Evolutionary conservation across 2,888 invertebrate species (phyloP).

Genomic region (Lapara coniferarum): DNA sequence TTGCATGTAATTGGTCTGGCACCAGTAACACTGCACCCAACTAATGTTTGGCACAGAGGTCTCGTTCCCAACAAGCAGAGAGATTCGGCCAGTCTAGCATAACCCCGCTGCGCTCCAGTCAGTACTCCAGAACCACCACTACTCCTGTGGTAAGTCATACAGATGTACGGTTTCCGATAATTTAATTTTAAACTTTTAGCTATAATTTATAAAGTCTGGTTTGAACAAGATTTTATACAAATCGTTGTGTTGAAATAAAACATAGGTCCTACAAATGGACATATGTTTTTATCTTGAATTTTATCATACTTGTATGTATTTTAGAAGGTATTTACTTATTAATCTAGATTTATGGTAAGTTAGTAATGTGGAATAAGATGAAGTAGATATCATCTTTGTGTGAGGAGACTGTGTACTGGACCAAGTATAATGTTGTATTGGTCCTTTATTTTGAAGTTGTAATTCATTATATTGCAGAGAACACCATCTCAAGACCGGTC

Average conservation of each 20-base stretch:
- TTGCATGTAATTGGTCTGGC: neutral
- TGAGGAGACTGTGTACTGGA: neutral
- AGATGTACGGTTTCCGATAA: neutral
- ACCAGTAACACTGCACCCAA: neutral
- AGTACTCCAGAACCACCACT: slow-evolving; percentile 57
- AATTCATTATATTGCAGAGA: slow-evolving; percentile 50
- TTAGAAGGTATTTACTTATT: too few species aligned
- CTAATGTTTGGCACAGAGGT: slow-evolving; percentile 52
- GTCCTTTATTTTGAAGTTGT: too few species aligned
- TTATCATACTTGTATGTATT: too few species aligned
- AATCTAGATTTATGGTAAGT: too few species aligned
- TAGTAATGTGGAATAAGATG: too few species aligned
- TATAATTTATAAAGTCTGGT: neutral
- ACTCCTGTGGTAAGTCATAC: slow-evolving; percentile 62
- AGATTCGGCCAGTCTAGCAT: slow-evolving; percentile 55
- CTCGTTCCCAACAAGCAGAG: slow-evolving; percentile 69
- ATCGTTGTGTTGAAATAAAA: too few species aligned
- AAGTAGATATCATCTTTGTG: neutral
- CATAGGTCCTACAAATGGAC: too few species aligned
- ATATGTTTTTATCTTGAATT: too few species aligned
- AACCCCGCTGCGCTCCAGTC: slow-evolving; percentile 63
- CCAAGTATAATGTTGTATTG: neutral
- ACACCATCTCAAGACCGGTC: slow-evolving; percentile 71
- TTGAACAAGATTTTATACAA: neutral
- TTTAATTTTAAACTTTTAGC: too few species aligned